A percentile compares a stretch with the other conserved stretches of the same genome.
These are phyloP conservation scores for Allophyes oxyacanthae DNA, from an alignment of 2,888 invertebrate genomes.

Conservation along the genomic window DNA sequence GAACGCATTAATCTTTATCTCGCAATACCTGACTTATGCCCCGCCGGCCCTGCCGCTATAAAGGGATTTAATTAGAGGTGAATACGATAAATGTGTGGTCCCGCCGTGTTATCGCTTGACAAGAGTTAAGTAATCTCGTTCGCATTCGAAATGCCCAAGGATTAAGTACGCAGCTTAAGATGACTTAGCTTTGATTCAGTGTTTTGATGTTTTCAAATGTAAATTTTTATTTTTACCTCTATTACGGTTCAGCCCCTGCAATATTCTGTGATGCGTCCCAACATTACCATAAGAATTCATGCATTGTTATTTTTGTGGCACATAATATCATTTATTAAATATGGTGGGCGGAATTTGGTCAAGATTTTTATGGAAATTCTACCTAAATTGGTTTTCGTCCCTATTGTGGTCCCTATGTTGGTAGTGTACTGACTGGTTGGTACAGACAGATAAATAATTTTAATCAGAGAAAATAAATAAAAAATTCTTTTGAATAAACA, in stretches of 20 bases:
- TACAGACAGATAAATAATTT: constrained; percentile 22
- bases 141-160: constrained; percentile 74
- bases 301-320: constrained; percentile 40
- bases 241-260: constrained; percentile 15
- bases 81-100: constrained; percentile 84
- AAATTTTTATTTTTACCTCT: constrained; percentile 31
- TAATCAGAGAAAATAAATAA: constrained; percentile 7
- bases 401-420: no score
- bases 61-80: constrained; percentile 79
- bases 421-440: no score
- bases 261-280: constrained; percentile 25
- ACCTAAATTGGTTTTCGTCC: constrained; percentile 14
- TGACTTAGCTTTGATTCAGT: constrained; percentile 64
- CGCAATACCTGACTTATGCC: constrained; percentile 71
- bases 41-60: constrained; percentile 64
- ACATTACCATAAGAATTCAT: constrained; percentile 37
- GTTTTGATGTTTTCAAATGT: constrained; percentile 49
- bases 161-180: constrained; percentile 70
- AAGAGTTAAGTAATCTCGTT: constrained; percentile 76
- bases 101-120: constrained; percentile 74
- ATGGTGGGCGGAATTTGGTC: constrained; percentile 14
- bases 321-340: constrained; percentile 38
- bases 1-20: constrained; percentile 84
- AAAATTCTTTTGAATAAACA: background rate
- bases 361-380: constrained; percentile 35